A percentile compares a stretch with the other conserved stretches of the same genome.
Evolutionary conservation across 2,888 invertebrate species (phyloP).

Genomic region (Mythimna pallens): DNA sequence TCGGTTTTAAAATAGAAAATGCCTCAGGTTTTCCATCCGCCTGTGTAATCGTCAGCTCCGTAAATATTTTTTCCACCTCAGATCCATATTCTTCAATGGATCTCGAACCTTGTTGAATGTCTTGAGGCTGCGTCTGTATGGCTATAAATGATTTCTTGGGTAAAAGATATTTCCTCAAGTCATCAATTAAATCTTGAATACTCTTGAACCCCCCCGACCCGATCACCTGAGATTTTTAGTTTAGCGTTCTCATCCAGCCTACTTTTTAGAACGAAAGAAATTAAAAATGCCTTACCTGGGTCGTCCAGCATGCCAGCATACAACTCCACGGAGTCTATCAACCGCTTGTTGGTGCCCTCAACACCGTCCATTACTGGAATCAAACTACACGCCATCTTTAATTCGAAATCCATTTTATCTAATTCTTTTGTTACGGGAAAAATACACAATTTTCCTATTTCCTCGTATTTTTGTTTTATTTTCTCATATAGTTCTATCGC

Average conservation of each 20-base stretch:
- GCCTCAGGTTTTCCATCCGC: background rate
- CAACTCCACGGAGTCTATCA: conserved; percentile 16
- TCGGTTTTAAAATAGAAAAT: conserved; percentile 2
- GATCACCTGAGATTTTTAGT: background rate
- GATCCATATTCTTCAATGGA: background rate
- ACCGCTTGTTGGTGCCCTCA: conserved; percentile 9
- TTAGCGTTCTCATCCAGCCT: no score
- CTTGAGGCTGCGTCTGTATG: background rate
- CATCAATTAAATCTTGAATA: background rate
- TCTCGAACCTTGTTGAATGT: conserved; percentile 2
- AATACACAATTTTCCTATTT: no score
- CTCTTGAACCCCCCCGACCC: no score
- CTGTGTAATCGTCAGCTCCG: background rate
- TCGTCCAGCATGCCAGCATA: conserved; percentile 4
- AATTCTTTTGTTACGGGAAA: no score
- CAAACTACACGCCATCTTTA: conserved; percentile 4
- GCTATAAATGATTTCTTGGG: conserved; percentile 2
- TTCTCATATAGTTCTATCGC: no score
- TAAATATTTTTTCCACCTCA: background rate
- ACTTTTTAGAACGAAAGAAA: conserved; percentile 5
- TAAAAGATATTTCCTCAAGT: conserved; percentile 5
- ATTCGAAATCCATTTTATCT: conserved; percentile 2
- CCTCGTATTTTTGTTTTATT: no score
- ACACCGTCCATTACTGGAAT: conserved; percentile 11
- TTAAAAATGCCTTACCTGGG: conserved; percentile 1